A percentile compares a stretch with the other conserved stretches of the same genome.
phyloP scores from a whole-genome alignment of 1,140 invertebrate species.

The Aradophagus sp. region DNA sequence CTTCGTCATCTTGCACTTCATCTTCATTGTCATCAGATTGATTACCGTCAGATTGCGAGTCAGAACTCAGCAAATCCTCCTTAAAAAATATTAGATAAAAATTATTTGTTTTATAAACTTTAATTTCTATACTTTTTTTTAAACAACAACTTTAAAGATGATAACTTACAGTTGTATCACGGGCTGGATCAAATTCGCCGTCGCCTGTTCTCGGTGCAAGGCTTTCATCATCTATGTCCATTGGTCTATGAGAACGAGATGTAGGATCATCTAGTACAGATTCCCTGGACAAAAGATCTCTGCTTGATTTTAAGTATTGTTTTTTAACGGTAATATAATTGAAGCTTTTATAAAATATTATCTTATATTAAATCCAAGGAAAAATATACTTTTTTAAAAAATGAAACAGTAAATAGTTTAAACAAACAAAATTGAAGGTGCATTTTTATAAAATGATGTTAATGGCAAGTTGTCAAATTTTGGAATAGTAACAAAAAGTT shows the following conservation, averaged over 20 bases:
- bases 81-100: constrained; percentile 51
- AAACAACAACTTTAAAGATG: no score
- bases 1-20: constrained; percentile 77
- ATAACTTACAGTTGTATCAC: constrained; percentile 73
- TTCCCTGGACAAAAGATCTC: constrained; percentile 73
- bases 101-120: constrained; percentile 7
- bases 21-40: constrained; percentile 76
- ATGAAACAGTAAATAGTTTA: no score
- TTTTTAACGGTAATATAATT: no score
- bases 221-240: constrained; percentile 74
- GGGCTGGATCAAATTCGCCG: constrained; percentile 70
- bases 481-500: no score
- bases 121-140: no score
- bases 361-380: no score
- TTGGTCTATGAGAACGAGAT: constrained; percentile 70
- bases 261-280: constrained; percentile 69
- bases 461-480: no score
- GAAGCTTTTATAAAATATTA: no score
- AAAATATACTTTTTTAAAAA: no score
- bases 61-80: constrained; percentile 78
- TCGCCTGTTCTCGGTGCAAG: constrained; percentile 68
- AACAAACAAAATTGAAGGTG: constrained; percentile 21
- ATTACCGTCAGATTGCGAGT: constrained; percentile 75
- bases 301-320: constrained; percentile 73
- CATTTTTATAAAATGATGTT: no score